phyloP scores from a whole-genome alignment of 2,113 vertebrate genomes.

The Cyprinodon variegatus region DNA sequence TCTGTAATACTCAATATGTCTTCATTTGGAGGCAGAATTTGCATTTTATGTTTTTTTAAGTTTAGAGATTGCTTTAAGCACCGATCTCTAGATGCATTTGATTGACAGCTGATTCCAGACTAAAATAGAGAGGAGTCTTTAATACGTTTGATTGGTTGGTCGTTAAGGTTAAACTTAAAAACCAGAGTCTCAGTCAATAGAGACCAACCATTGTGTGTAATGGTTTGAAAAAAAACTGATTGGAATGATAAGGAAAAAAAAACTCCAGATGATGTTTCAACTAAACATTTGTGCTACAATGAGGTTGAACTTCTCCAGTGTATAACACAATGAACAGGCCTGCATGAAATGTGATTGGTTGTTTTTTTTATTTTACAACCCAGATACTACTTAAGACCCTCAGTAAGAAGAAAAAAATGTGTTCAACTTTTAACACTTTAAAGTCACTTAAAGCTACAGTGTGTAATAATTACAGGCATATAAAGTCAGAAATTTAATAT shows the following conservation, averaged over 20 bases:
- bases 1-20: conserved; percentile 34
- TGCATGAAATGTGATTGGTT: conserved; percentile 1
- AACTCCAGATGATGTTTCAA: not conserved
- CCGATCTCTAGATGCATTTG: conserved; percentile 7
- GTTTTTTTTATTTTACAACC: not conserved
- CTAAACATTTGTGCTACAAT: not conserved
- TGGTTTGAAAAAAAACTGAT: not conserved
- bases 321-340: not conserved
- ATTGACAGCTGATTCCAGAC: conserved; percentile 25
- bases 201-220: not conserved
- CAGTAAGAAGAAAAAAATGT: not conserved
- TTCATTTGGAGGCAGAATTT: conserved; percentile 27
- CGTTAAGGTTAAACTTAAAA: not conserved
- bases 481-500: too few relatives aligned
- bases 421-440: not conserved
- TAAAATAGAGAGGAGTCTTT: conserved; percentile 8
- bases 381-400: not conserved
- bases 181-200: conserved; percentile 1
- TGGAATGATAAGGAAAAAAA: not conserved
- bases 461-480: too few relatives aligned
- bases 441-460: too few relatives aligned
- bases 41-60: conserved; percentile 16
- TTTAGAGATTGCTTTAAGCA: conserved; percentile 34
- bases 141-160: not conserved
- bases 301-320: not conserved